Conservation (phyloP, 2,888 invertebrate genomes). For the Ceriagrion tenellum region DNA sequence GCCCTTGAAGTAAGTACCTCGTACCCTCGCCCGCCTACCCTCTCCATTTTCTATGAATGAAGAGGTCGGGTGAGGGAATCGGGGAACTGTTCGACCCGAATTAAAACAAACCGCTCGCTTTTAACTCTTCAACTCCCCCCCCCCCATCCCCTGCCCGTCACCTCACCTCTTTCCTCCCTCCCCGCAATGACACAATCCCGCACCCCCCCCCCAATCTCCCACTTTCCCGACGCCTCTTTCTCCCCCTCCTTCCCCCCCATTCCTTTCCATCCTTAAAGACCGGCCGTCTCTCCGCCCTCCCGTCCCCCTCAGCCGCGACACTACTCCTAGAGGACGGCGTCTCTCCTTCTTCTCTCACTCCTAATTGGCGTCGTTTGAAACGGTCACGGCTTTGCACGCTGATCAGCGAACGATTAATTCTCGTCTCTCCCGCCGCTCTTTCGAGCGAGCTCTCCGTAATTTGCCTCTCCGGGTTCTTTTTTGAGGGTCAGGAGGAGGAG, state of each 20-base stretch:
- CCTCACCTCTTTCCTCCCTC: not conserved
- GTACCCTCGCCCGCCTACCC: not conserved
- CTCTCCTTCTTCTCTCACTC: not conserved
- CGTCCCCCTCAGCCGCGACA: not conserved
- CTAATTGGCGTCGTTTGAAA: slow-evolving; percentile 31
- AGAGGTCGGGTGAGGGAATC: not conserved
- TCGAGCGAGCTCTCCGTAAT: not conserved
- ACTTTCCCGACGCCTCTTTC: not conserved
- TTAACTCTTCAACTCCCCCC: not conserved
- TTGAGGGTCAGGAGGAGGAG: not conserved
- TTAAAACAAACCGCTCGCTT: slow-evolving; percentile 13
- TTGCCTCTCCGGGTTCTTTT: not conserved
- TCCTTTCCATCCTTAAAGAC: no score
- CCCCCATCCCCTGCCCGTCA: no score
- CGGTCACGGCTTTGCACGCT: slow-evolving; percentile 36
- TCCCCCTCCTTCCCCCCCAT: not conserved
- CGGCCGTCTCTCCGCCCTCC: not conserved
- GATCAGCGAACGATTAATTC: slow-evolving; percentile 35
- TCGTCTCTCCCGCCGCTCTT: not conserved
- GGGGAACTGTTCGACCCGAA: not conserved
- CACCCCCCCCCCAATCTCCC: not conserved
- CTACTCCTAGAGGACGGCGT: not conserved
- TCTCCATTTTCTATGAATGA: not conserved
- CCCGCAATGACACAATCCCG: not conserved
- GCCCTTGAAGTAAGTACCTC: not conserved